Evolutionary conservation across 2,113 vertebrate species (phyloP), one percentile per base, ranked within the genome.

Genomic region (Monarcha castaneiventris): DNA sequence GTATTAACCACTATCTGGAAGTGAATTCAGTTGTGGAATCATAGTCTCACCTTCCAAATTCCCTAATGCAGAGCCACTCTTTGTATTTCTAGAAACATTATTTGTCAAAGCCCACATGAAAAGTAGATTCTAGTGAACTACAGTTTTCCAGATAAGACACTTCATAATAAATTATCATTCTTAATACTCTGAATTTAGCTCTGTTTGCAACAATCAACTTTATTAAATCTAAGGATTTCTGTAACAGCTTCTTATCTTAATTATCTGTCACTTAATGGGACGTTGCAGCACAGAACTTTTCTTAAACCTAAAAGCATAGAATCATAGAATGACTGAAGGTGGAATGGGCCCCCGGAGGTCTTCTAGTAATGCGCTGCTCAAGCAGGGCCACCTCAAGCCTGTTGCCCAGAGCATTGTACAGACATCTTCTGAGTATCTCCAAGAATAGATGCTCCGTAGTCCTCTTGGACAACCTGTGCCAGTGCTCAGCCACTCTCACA

Each of bases 341-440:
- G 21, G 15, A 84, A 80, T 9, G 9, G 3, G 32, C 3, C 4
- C 44, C 37, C 68, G 32, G 25, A 74, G 1, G 2, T 56, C 21
- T 30, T 17, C 55, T 64, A 14, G 11, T 69, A 48, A 1, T 2
- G 2, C 0, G 0, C 10, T 74, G 32, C 18, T 59, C 26, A 33
- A 64, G 18, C 19, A 74, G 16, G 5, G 7, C 7, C 6, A 27
- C 9, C 13, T 71, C 8, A 4, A 69, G 3, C 7, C 33, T 43
- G 5, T 15, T 76, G 21, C 20, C 25, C 15, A 51, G 16, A 39
- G 11, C 17, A 10, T 2, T 4, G 11, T n/a, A 29, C 27, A 73
- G 30, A 37, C 0, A 4, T 11, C 9, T 55, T 67, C 41, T 56
- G 22, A 62, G 56, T 55, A 30, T 66, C 35, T 59, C 13, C 10